Percentiles rank a stretch among this genome's conserved stretches.
These are phyloP conservation scores for Himalopsyche phryganea DNA, from an alignment of 1,140 invertebrate genomes.

Conservation along the genomic window DNA sequence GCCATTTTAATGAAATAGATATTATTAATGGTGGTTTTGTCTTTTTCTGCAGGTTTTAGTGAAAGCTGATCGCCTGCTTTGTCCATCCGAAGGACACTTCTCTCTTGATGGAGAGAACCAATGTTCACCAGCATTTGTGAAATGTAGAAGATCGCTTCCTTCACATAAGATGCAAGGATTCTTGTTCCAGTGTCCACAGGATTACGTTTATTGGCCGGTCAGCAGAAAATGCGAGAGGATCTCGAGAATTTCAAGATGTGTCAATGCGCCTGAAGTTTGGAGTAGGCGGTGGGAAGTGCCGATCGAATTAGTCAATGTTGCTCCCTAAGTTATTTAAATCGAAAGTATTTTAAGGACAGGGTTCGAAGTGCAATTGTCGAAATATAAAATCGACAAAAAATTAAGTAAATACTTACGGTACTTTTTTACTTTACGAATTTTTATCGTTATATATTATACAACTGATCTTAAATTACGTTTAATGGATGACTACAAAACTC, in stretches of 20 bases:
- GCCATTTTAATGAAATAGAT: neutral
- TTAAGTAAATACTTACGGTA: too few relatives aligned
- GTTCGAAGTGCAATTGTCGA: too few relatives aligned
- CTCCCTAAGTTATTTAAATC: conserved; percentile 9
- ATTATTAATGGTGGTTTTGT: too few relatives aligned
- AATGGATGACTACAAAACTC: too few relatives aligned
- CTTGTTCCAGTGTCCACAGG: conserved; percentile 71
- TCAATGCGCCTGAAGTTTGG: conserved; percentile 41
- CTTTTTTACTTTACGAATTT: too few relatives aligned
- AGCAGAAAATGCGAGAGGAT: conserved; percentile 70
- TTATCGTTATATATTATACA: too few relatives aligned
- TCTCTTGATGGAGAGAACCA: conserved; percentile 59
- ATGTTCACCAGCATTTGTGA: conserved; percentile 70
- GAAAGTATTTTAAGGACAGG: too few relatives aligned
- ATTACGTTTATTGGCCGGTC: conserved; percentile 71
- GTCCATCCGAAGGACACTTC: conserved; percentile 66
- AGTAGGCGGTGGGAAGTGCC: conserved; percentile 52
- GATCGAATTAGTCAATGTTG: conserved; percentile 51
- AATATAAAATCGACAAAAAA: too few relatives aligned
- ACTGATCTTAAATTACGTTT: too few relatives aligned
- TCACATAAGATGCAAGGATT: conserved; percentile 60
- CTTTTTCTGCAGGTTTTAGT: conserved; percentile 66
- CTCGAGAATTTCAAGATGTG: conserved; percentile 58
- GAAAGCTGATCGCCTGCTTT: conserved; percentile 53
- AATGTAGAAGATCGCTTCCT: conserved; percentile 58